Conservation (phyloP, 2,888 invertebrate genomes). For the Dryadula phaetusa region DNA sequence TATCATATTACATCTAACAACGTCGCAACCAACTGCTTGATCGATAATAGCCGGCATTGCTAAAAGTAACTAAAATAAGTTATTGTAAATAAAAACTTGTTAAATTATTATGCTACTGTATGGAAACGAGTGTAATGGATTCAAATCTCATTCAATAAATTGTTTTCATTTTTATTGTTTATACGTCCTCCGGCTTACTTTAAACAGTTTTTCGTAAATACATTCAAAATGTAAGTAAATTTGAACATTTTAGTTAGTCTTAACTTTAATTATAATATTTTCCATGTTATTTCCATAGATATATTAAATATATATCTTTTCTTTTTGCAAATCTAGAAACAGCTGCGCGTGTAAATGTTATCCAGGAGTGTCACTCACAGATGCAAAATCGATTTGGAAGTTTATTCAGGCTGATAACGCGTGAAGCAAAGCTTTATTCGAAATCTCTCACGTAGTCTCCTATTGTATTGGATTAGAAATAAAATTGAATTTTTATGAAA, state of each 20-base stretch:
- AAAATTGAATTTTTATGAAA: slow-evolving; percentile 21
- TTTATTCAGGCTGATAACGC: slow-evolving; percentile 82
- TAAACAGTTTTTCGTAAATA: too few species aligned
- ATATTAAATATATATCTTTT: slow-evolving; percentile 55
- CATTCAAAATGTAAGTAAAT: too few species aligned
- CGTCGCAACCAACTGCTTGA: slow-evolving; percentile 77
- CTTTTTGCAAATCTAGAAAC: slow-evolving; percentile 78
- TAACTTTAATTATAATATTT: too few species aligned
- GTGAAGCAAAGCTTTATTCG: slow-evolving; percentile 65
- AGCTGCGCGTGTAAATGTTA: slow-evolving; percentile 65
- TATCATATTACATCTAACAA: slow-evolving; percentile 75
- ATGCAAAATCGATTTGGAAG: slow-evolving; percentile 81
- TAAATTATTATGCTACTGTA: not conserved
- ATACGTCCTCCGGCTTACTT: too few species aligned
- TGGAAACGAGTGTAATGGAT: not conserved
- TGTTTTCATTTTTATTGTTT: too few species aligned
- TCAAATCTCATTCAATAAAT: too few species aligned
- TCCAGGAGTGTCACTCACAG: slow-evolving; percentile 80
- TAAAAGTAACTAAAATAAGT: slow-evolving; percentile 63
- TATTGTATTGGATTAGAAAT: slow-evolving; percentile 40
- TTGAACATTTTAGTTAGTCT: too few species aligned
- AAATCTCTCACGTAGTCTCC: slow-evolving; percentile 68
- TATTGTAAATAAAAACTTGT: slow-evolving; percentile 39
- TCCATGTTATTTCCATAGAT: not conserved
- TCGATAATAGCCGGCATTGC: slow-evolving; percentile 70